Percentiles rank a stretch among this genome's conserved stretches.
Conservation (phyloP, 2,113 vertebrate species). For the Shinisaurus crocodilurus region DNA sequence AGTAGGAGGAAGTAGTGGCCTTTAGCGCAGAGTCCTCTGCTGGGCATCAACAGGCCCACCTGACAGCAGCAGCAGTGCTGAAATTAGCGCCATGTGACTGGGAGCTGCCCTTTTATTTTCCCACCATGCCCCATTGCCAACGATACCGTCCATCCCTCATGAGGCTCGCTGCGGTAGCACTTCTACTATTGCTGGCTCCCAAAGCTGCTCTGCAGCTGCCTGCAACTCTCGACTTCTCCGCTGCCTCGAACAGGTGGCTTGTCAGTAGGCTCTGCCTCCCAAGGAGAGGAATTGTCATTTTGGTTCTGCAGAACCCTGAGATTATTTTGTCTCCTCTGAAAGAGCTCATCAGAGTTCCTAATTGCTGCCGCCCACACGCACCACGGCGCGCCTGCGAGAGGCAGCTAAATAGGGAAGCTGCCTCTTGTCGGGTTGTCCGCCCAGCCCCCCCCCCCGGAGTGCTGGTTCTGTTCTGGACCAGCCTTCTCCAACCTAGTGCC, state of each 20-base stretch:
- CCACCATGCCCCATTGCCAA: too few relatives aligned
- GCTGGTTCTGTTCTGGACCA: too few relatives aligned
- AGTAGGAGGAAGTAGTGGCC: too few relatives aligned
- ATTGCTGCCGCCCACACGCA: constrained; percentile 20
- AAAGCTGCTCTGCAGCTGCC: neutral
- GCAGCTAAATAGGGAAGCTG: constrained; percentile 17
- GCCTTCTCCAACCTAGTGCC: too few relatives aligned
- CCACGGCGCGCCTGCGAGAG: neutral
- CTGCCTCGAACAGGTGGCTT: neutral
- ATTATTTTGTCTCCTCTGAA: constrained; percentile 35
- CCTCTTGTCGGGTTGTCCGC: neutral
- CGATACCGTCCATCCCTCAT: neutral
- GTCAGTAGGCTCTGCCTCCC: neutral
- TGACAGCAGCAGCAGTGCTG: too few relatives aligned
- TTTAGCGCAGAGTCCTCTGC: too few relatives aligned
- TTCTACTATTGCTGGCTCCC: neutral
- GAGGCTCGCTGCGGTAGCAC: neutral
- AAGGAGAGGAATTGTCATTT: neutral
- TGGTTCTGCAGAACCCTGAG: neutral
- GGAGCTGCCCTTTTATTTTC: too few relatives aligned
- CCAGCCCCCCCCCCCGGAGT: neutral
- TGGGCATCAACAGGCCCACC: too few relatives aligned
- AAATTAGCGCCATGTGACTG: too few relatives aligned
- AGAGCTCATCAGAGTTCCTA: constrained; percentile 8
- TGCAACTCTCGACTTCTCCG: neutral